phyloP scores from a whole-genome alignment of 2,113 vertebrate genomes.

The Harpagus bidentatus region DNA sequence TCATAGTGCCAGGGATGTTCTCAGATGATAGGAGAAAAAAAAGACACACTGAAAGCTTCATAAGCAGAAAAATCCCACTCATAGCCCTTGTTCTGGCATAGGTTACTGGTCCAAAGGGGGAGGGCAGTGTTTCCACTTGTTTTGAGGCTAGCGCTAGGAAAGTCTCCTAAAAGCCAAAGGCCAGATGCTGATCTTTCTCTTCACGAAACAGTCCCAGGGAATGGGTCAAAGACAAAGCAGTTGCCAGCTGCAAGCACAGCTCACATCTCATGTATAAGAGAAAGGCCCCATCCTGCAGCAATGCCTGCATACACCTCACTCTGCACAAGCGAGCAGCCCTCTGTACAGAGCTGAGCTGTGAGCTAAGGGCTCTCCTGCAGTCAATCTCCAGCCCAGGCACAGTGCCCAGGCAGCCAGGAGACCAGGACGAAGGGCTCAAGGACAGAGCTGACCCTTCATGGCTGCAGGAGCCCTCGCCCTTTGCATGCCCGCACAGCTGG shows the following conservation, averaged over 20 bases:
- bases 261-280: neutral
- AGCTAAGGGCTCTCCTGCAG: neutral
- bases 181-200: neutral
- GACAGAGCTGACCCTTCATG: neutral
- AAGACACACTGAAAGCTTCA: neutral
- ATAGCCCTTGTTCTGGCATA: neutral
- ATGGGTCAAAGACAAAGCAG: neutral
- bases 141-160: neutral
- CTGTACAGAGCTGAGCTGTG: neutral
- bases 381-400: neutral
- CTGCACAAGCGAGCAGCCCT: neutral
- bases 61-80: neutral
- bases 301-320: too few relatives aligned
- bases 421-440: neutral
- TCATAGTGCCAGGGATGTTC: neutral
- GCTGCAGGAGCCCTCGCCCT: neutral
- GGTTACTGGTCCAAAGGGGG: neutral
- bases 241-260: neutral
- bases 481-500: too few relatives aligned
- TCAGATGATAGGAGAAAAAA: neutral
- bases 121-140: neutral
- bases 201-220: neutral
- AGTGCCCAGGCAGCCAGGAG: neutral
- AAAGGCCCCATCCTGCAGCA: neutral
- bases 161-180: neutral